These are phyloP conservation scores for Chrysolina oricalcia DNA, from an alignment of 2,888 invertebrate genomes.

Conservation along the genomic window DNA sequence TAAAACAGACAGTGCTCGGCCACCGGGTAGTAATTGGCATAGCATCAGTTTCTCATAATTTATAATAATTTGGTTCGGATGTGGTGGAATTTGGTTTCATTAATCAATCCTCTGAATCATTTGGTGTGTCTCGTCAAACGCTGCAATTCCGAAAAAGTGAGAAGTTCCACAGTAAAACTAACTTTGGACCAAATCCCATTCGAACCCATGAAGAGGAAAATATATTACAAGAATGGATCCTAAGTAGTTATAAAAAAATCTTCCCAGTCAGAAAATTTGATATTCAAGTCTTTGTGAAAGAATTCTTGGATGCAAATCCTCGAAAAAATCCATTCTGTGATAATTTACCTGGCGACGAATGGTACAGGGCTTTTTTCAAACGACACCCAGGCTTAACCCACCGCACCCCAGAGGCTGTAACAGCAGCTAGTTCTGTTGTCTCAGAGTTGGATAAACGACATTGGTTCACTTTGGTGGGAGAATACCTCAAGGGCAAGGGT, in stretches of 20 bases:
- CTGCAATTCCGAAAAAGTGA: conserved; percentile 33
- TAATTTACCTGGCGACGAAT: conserved; percentile 39
- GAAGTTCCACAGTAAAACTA: conserved; percentile 25
- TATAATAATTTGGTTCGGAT: no score
- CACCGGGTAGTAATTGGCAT: no score
- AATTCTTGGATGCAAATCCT: not conserved
- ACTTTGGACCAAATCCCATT: conserved; percentile 31
- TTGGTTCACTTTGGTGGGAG: not conserved
- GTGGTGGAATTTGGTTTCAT: not conserved
- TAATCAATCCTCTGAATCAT: not conserved
- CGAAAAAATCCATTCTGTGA: conserved; percentile 30
- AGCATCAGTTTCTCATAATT: no score
- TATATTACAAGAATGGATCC: not conserved
- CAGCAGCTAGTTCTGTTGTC: conserved; percentile 12
- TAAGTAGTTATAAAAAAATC: not conserved
- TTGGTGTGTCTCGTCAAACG: conserved; percentile 23
- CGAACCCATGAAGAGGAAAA: not conserved
- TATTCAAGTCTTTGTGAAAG: not conserved
- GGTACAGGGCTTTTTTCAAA: conserved; percentile 40
- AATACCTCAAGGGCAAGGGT: conserved; percentile 8
- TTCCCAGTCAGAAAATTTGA: not conserved
- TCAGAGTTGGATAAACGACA: not conserved
- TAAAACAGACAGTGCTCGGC: no score
- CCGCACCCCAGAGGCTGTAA: conserved; percentile 29
- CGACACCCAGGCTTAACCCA: conserved; percentile 30